These are phyloP conservation scores for Mercenaria mercenaria DNA, from an alignment of 1,140 invertebrate genomes.

Conservation along the genomic window DNA sequence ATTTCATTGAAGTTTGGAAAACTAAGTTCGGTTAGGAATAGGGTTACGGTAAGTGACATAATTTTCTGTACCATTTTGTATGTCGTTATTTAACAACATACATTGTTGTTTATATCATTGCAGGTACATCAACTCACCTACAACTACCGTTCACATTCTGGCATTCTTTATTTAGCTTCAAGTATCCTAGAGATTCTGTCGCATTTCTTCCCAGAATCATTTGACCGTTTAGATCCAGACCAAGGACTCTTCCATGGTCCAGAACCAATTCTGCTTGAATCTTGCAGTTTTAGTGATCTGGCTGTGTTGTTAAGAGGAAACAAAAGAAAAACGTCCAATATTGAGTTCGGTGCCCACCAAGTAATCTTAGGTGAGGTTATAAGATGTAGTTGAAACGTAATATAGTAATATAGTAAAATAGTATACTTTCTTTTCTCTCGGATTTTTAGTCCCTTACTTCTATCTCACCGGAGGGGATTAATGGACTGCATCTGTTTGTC, in stretches of 20 bases:
- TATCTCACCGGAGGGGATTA: background rate
- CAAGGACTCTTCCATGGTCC: conserved; percentile 78
- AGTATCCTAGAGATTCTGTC: conserved; percentile 74
- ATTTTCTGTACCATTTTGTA: too few relatives aligned
- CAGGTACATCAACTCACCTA: conserved; percentile 73
- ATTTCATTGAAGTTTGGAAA: too few relatives aligned
- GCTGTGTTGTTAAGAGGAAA: conserved; percentile 69
- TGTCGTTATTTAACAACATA: too few relatives aligned
- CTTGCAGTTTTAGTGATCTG: conserved; percentile 70
- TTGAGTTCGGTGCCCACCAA: conserved; percentile 81
- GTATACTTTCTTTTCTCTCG: background rate
- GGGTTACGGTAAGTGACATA: too few relatives aligned
- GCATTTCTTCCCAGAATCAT: conserved; percentile 78
- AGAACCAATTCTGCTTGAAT: conserved; percentile 77
- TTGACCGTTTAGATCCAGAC: conserved; percentile 77
- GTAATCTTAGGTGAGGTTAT: conserved; percentile 63
- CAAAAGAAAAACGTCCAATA: conserved; percentile 68
- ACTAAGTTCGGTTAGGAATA: too few relatives aligned
- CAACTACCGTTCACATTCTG: conserved; percentile 80
- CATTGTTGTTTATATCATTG: background rate
- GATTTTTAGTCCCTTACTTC: background rate
- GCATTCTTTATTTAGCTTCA: conserved; percentile 76
- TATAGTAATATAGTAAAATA: background rate
- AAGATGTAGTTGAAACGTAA: background rate
- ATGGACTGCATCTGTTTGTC: background rate